phyloP scores from a whole-genome alignment of 2,113 vertebrate species.

The Genyomyrus donnyi region DNA sequence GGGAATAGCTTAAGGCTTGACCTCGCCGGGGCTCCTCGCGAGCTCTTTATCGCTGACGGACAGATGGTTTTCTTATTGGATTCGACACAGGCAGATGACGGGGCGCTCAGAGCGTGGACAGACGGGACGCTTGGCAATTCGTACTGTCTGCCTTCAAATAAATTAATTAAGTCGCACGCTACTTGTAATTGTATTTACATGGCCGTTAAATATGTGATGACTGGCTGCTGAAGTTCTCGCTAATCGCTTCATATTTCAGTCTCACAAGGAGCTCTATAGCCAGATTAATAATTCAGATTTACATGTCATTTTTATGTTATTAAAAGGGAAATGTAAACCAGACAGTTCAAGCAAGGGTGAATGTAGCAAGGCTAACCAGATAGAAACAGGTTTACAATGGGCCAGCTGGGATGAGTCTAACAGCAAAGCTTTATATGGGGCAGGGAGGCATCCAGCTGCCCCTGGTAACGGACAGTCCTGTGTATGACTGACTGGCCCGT shows the following conservation, averaged over 20 bases:
- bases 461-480: background rate
- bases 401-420: background rate
- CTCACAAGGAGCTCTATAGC: background rate
- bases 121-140: background rate
- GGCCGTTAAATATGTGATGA: background rate
- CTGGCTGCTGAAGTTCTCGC: background rate
- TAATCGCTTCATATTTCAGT: background rate
- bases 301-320: background rate
- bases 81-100: background rate
- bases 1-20: background rate
- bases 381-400: background rate
- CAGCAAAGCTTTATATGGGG: background rate
- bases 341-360: background rate
- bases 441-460: background rate
- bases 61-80: slow-evolving; percentile 8
- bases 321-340: background rate
- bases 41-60: slow-evolving; percentile 8
- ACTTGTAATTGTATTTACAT: background rate
- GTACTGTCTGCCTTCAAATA: background rate
- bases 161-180: background rate
- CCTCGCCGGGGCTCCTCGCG: background rate
- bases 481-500: background rate
- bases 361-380: background rate
- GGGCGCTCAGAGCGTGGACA: background rate
- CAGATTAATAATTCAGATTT: background rate